Evolutionary conservation across 2,113 vertebrate genomes (phyloP).

Genomic region (Ceyx cyanopectus): DNA sequence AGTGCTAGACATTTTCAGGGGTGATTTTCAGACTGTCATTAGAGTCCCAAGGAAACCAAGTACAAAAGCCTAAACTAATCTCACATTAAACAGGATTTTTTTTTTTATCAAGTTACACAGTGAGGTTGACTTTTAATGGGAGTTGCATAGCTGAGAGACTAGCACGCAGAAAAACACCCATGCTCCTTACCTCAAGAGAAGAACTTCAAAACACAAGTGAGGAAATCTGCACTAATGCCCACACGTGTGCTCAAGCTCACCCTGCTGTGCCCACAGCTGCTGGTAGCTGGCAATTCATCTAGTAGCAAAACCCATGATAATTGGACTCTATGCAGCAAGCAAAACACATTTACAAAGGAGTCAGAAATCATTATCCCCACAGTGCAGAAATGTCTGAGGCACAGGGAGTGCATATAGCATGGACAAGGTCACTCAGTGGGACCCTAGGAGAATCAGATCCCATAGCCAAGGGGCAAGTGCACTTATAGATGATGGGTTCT

Average conservation of each 20-base stretch:
- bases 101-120: background rate
- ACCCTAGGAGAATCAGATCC: background rate
- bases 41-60: constrained; percentile 51
- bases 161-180: background rate
- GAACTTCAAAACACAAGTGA: constrained; percentile 27
- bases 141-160: background rate
- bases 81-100: constrained; percentile 27
- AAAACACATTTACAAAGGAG: background rate
- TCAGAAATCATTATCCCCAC: background rate
- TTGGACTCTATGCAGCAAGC: background rate
- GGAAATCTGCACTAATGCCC: background rate
- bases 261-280: background rate
- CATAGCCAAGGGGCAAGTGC: background rate
- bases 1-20: constrained; percentile 45
- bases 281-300: background rate
- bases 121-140: constrained; percentile 32
- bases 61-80: constrained; percentile 64
- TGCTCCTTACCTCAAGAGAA: background rate
- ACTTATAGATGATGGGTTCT: accelerated
- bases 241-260: background rate
- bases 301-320: background rate
- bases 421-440: background rate
- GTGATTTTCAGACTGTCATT: constrained; percentile 57
- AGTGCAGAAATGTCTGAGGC: background rate
- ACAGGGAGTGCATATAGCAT: background rate